Conservation (phyloP, 2,888 invertebrate species). For the Eupithecia abbreviata region DNA sequence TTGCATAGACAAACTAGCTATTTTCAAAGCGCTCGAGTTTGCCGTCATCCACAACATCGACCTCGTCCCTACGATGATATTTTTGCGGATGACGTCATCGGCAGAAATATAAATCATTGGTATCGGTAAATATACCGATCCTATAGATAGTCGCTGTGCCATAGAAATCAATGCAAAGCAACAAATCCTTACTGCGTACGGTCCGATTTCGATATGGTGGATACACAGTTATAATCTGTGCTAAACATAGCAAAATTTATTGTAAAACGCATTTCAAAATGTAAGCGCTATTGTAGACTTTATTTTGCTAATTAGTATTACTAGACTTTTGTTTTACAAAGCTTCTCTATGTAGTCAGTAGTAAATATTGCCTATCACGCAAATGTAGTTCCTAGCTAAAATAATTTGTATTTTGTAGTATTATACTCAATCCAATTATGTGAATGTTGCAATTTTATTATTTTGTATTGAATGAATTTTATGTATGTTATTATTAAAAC, state of each 20-base stretch:
- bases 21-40: too few relatives aligned
- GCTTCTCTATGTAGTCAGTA: background rate
- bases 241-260: background rate
- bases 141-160: too few relatives aligned
- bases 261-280: background rate
- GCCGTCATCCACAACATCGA: too few relatives aligned
- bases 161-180: too few relatives aligned
- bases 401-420: constrained; percentile 1
- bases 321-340: background rate
- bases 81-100: too few relatives aligned
- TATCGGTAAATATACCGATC: too few relatives aligned
- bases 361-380: background rate
- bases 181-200: too few relatives aligned
- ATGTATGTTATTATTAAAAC: constrained; percentile 21
- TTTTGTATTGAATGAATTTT: constrained; percentile 17
- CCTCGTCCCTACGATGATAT: too few relatives aligned
- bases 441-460: constrained; percentile 10
- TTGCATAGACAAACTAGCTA: too few relatives aligned
- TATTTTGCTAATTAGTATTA: constrained; percentile 3
- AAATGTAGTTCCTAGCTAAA: constrained; percentile 1
- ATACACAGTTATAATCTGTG: background rate
- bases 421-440: constrained; percentile 4
- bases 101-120: too few relatives aligned
- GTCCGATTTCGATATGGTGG: too few relatives aligned
- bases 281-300: background rate